Evolutionary conservation across 2,888 invertebrate genomes (phyloP).

Genomic region (Disparrhopalites patrizii): DNA sequence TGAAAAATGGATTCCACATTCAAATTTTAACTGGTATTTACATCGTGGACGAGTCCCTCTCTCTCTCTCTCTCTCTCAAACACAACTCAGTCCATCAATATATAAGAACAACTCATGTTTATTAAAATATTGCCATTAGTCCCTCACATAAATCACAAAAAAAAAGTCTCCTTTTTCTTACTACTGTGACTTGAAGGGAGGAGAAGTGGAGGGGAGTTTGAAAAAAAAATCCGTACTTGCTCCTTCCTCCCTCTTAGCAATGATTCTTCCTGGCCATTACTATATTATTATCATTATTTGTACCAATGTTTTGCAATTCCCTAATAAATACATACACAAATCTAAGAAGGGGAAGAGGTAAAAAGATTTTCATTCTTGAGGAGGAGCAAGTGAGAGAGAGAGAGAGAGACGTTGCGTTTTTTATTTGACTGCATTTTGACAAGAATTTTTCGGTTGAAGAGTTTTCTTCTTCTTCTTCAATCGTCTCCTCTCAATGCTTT

Average conservation of each 20-base stretch:
- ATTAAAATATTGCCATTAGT: no score
- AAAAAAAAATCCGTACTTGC: conserved; percentile 47
- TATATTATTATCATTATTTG: not conserved
- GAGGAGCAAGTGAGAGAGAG: not conserved
- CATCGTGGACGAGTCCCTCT: no score
- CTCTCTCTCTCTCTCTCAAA: no score
- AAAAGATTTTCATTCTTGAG: not conserved
- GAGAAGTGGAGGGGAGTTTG: no score
- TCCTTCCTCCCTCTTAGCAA: conserved; percentile 45
- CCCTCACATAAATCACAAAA: not conserved
- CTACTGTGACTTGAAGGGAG: no score
- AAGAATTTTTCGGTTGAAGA: not conserved
- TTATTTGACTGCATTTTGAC: not conserved
- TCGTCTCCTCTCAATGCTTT: no score
- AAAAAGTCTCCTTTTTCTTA: not conserved
- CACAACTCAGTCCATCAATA: no score
- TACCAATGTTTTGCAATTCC: not conserved
- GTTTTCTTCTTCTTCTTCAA: no score
- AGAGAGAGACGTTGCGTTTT: not conserved
- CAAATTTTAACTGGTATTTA: no score
- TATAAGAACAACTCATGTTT: no score
- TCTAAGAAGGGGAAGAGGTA: not conserved
- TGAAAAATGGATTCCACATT: no score
- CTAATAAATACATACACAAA: not conserved
- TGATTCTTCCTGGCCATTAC: conserved; percentile 43